Base-by-base conservation (phyloP, 2,888 invertebrate species). In the Oxystoma pomonae region DNA sequence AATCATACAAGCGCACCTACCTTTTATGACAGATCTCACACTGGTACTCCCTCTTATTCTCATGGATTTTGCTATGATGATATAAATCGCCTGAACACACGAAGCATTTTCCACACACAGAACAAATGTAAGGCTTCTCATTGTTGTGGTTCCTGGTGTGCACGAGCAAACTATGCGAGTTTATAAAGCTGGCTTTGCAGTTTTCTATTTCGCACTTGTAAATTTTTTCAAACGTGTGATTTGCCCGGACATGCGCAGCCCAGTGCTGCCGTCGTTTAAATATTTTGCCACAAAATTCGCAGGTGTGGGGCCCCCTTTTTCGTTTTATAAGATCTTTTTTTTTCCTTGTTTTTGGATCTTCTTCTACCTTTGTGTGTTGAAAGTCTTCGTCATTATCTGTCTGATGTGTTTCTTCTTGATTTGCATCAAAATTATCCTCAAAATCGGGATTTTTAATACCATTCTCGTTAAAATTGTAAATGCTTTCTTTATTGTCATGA, bases 101-200 rank as follows among this genome's bases (percentile, higher is more conserved):
- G 61, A 72, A 80, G 53, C 67, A 78, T 72, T 84, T 84, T 0
- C 72, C 73, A 61, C 73, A 73, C 35, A 67, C 67, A 0, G 70
- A 69, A 61, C 73, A 73, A 7, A 73, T 64, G 62, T 71, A 73
- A 0, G 72, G 72, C 61, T 69, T 72, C 60, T 73, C 73, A 57
- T 73, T 71, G 51, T 67, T 69, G 55, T 73, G 73, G 21, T 73
- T 72, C 58, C 73, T 67, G 63, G 71, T 71, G 53, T 75, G 75
- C 1, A 73, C 70, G 16, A 72, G 63, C 17, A 75, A 58, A 59
- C 72, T 73, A 55, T 73, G 71, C 55, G 71, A 72, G 21, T 69
- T 72, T n/a, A 57, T 63, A 58, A 65, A 67, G 19, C 67, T 67
- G n/a, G 73, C 70, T 35, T 72, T 71, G 59, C 74, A 74, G 12